phyloP scores from a whole-genome alignment of 2,888 invertebrate genomes.

The Hemithea aestivaria region DNA sequence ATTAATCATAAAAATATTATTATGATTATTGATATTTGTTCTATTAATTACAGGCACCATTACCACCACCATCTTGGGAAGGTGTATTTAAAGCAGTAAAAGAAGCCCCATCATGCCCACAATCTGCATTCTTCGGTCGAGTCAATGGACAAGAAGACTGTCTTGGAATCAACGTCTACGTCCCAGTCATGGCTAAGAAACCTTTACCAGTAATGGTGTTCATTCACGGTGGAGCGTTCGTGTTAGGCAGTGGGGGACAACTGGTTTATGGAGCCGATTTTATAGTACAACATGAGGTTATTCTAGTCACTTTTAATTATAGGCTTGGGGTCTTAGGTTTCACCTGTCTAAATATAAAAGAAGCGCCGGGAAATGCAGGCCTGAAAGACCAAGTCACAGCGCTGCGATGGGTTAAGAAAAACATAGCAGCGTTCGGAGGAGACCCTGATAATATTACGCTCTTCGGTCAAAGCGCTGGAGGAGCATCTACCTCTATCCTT shows the following conservation, averaged over 20 bases:
- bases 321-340: conserved; percentile 65
- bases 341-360: conserved; percentile 59
- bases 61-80: conserved; percentile 61
- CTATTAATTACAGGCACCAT: conserved; percentile 49
- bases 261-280: conserved; percentile 59
- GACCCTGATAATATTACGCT: conserved; percentile 66
- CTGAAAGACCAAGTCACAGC: conserved; percentile 69
- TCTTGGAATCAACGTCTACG: conserved; percentile 60
- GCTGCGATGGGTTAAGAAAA: conserved; percentile 64
- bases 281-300: conserved; percentile 55
- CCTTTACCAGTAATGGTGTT: conserved; percentile 65
- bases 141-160: conserved; percentile 61
- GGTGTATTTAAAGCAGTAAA: conserved; percentile 54
- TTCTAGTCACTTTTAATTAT: conserved; percentile 67
- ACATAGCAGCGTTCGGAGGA: conserved; percentile 66
- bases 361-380: conserved; percentile 68
- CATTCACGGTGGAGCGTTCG: conserved; percentile 66
- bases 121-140: conserved; percentile 35
- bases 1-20: too few relatives aligned
- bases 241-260: conserved; percentile 61
- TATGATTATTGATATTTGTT: too few relatives aligned
- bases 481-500: conserved; percentile 50
- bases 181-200: conserved; percentile 40
- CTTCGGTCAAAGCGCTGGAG: conserved; percentile 70
- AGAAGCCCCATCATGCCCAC: conserved; percentile 48